Conservation (phyloP, 2,888 invertebrate species). For the Lepidochitona cinerea region DNA sequence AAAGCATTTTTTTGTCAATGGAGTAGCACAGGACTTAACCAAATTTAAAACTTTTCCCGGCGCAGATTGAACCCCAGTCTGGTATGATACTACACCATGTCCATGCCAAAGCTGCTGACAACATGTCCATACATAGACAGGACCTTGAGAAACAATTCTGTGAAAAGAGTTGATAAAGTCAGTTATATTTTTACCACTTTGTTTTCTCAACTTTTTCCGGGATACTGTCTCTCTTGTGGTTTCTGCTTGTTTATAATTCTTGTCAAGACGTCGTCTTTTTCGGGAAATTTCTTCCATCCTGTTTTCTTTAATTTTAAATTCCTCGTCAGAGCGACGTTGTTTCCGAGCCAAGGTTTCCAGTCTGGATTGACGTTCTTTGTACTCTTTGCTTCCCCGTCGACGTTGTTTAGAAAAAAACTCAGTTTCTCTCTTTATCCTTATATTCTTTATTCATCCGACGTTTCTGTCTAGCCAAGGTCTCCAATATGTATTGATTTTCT, state of each 20-base stretch:
- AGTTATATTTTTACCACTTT: too few species aligned
- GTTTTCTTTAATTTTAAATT: too few species aligned
- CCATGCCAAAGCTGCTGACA: conserved; percentile 14
- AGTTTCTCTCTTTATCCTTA: too few species aligned
- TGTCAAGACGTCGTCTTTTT: background rate
- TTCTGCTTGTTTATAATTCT: background rate
- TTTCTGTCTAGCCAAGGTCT: too few species aligned
- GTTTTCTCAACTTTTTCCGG: background rate
- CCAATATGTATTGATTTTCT: too few species aligned
- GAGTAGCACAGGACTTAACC: conserved; percentile 4
- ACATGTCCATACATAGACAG: conserved; percentile 23
- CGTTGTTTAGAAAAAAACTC: too few species aligned
- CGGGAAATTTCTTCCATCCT: background rate
- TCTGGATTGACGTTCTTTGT: too few species aligned
- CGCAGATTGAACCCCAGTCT: background rate
- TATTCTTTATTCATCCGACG: too few species aligned
- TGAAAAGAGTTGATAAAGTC: background rate
- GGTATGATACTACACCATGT: background rate
- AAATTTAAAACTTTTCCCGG: background rate
- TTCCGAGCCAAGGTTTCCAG: too few species aligned
- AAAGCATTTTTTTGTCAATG: background rate
- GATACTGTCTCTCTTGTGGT: background rate
- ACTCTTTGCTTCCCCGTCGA: too few species aligned
- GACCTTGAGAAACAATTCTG: conserved; percentile 13
- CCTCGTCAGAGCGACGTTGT: too few species aligned